phyloP scores from a whole-genome alignment of 1,140 invertebrate species.

The Atta colombica region DNA sequence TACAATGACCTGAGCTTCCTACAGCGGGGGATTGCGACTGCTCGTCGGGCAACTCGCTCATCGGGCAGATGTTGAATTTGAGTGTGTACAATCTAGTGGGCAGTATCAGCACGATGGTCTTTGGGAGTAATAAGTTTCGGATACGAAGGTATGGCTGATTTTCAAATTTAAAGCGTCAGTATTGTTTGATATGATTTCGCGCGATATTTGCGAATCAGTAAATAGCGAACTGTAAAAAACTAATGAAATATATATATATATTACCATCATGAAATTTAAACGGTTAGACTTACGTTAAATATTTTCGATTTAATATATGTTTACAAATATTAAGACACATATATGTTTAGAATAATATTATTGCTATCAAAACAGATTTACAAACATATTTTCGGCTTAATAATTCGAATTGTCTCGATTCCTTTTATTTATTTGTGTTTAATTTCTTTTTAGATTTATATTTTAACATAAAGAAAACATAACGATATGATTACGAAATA shows the following conservation, averaged over 20 bases:
- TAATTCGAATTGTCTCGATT: neutral
- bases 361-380: neutral
- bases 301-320: slow-evolving; percentile 19
- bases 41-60: slow-evolving; percentile 63
- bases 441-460: neutral
- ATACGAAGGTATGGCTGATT: slow-evolving; percentile 87
- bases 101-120: slow-evolving; percentile 88
- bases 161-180: slow-evolving; percentile 18
- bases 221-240: neutral
- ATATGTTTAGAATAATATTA: slow-evolving; percentile 35
- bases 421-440: neutral
- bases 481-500: neutral
- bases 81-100: slow-evolving; percentile 81
- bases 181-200: neutral
- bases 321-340: slow-evolving; percentile 15
- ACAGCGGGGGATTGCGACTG: slow-evolving; percentile 9
- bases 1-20: slow-evolving; percentile 67
- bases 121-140: slow-evolving; percentile 89
- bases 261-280: slow-evolving; percentile 19
- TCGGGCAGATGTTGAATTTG: slow-evolving; percentile 83
- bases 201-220: neutral
- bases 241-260: neutral
- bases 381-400: neutral
- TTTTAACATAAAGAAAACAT: neutral
- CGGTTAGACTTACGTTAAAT: neutral